These are phyloP conservation scores for Oryzias celebensis DNA, from an alignment of 2,113 vertebrate genomes.

Conservation along the genomic window DNA sequence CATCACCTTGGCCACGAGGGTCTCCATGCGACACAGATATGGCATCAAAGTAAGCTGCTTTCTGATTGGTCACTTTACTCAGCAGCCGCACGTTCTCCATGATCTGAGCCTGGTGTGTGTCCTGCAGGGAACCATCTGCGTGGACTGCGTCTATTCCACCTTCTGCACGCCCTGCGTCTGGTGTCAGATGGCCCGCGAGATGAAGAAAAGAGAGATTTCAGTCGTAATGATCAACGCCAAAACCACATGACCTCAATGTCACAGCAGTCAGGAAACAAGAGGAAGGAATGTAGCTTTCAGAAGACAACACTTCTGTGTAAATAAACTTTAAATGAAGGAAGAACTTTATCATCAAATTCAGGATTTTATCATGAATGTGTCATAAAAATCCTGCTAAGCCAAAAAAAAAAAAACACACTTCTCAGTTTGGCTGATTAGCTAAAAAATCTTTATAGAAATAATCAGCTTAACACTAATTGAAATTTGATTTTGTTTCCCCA, in stretches of 20 bases:
- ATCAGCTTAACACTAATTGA: too few relatives aligned
- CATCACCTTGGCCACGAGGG: conserved; percentile 66
- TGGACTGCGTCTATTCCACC: conserved; percentile 41
- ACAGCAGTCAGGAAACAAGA: background rate
- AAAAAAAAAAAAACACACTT: background rate
- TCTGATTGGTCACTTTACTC: too few relatives aligned
- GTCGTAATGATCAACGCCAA: conserved; percentile 47
- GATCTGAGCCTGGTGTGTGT: background rate
- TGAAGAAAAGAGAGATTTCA: conserved; percentile 30
- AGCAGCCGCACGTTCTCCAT: too few relatives aligned
- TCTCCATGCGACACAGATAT: conserved; percentile 73
- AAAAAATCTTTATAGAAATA: too few relatives aligned
- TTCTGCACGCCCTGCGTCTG: conserved; percentile 48
- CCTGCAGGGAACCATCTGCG: conserved; percentile 55
- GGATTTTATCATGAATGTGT: too few relatives aligned
- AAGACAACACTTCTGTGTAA: too few relatives aligned
- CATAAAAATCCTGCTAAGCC: background rate
- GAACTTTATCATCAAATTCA: too few relatives aligned
- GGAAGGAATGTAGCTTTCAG: background rate
- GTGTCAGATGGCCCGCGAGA: conserved; percentile 74
- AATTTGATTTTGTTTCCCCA: background rate
- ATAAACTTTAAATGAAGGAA: too few relatives aligned
- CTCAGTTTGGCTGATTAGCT: background rate
- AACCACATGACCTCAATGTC: conserved; percentile 8
- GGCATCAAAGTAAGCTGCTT: conserved; percentile 67